phyloP scores from a whole-genome alignment of 2,888 invertebrate genomes.

The Digitonthophagus gazella region DNA sequence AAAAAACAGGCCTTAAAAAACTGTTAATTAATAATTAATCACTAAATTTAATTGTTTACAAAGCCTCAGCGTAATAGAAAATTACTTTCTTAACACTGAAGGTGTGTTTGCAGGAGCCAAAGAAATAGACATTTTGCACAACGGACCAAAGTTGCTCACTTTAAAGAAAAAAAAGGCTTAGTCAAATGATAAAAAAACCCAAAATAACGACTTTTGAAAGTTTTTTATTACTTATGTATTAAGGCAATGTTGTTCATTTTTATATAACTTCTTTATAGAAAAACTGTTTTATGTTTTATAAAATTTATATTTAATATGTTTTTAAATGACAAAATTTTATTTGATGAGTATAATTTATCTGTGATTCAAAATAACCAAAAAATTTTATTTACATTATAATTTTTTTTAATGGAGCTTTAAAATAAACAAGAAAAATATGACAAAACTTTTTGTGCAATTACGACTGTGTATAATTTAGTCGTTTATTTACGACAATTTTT shows the following conservation, averaged over 20 bases:
- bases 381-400: background rate
- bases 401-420: background rate
- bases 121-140: conserved; percentile 24
- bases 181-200: conserved; percentile 5
- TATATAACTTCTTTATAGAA: conserved; percentile 2
- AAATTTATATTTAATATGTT: background rate
- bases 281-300: conserved; percentile 3
- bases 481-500: background rate
- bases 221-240: background rate
- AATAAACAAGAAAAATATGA: background rate
- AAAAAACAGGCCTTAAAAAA: too few species aligned
- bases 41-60: too few species aligned
- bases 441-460: background rate
- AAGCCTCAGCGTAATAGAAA: conserved; percentile 23
- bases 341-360: conserved; percentile 9
- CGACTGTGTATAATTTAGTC: background rate
- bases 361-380: conserved; percentile 16
- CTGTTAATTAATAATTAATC: too few species aligned
- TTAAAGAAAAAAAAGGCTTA: conserved; percentile 7
- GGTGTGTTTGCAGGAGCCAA: conserved; percentile 17
- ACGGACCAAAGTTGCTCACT: conserved; percentile 27
- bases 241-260: conserved; percentile 10
- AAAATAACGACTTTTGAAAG: conserved; percentile 11
- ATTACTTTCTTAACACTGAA: conserved; percentile 19
- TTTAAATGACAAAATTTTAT: conserved; percentile 2